Conservation (phyloP, 2,888 invertebrate species). For the Chirona hameri region DNA sequence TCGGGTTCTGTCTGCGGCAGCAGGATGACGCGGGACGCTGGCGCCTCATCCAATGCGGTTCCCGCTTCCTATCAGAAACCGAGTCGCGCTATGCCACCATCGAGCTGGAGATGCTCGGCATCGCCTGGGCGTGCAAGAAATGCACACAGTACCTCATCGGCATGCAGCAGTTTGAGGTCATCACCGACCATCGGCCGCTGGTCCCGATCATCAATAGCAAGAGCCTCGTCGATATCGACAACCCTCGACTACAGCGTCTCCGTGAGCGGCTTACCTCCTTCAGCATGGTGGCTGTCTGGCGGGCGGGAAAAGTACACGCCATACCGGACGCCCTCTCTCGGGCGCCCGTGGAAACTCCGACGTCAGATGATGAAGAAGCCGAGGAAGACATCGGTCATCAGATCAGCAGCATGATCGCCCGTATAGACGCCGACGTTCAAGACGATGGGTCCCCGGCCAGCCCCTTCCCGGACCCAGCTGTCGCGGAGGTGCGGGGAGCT, state of each 20-base stretch:
- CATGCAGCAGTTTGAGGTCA: slow-evolving; percentile 13
- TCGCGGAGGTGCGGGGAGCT: background rate
- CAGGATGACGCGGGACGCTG: no score
- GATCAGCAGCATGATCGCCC: background rate
- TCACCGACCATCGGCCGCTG: slow-evolving; percentile 32
- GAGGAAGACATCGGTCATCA: background rate
- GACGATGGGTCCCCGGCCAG: background rate
- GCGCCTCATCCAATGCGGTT: no score
- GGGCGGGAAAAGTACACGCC: slow-evolving; percentile 4
- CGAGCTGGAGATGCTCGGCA: no score
- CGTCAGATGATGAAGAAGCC: background rate
- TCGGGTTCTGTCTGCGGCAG: no score
- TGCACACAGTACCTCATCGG: slow-evolving; percentile 28
- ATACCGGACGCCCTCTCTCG: slow-evolving; percentile 5
- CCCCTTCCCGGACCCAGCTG: background rate
- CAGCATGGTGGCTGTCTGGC: slow-evolving; percentile 29
- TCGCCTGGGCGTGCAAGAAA: slow-evolving; percentile 30
- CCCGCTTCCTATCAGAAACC: no score
- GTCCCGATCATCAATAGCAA: slow-evolving; percentile 34
- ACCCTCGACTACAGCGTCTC: slow-evolving; percentile 32
- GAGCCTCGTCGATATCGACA: slow-evolving; percentile 28
- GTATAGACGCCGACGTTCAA: background rate
- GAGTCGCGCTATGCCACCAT: no score
- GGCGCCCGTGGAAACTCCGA: background rate
- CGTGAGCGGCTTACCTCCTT: slow-evolving; percentile 29